These are phyloP conservation scores for Coenonympha arcania DNA, from an alignment of 2,888 invertebrate genomes.

Conservation along the genomic window DNA sequence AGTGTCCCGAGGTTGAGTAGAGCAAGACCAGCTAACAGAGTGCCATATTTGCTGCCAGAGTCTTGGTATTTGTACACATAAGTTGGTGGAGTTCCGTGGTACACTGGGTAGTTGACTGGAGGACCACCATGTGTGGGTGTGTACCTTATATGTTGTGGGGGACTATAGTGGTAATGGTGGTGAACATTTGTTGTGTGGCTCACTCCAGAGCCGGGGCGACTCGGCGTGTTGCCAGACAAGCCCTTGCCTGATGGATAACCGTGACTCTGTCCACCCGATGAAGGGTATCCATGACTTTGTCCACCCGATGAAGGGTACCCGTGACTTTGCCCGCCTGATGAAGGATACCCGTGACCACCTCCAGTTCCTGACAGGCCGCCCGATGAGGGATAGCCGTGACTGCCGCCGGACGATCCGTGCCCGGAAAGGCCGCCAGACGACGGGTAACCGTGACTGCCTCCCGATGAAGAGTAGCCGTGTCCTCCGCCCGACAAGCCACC, in stretches of 20 bases:
- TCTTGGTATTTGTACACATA: conserved; percentile 62
- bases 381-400: conserved; percentile 27
- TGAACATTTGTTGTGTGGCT: conserved; percentile 43
- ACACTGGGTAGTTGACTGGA: conserved; percentile 52
- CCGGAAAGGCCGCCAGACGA: conserved; percentile 26
- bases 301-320: conserved; percentile 33
- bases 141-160: conserved; percentile 57
- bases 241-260: conserved; percentile 33
- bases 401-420: conserved; percentile 44
- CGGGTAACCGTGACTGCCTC: conserved; percentile 31
- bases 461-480: conserved; percentile 36
- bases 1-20: conserved; percentile 60
- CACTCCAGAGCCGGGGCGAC: conserved; percentile 22
- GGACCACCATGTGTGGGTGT: conserved; percentile 45
- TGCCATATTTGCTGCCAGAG: conserved; percentile 64
- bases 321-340: conserved; percentile 28
- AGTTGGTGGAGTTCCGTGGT: conserved; percentile 53
- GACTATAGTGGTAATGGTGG: conserved; percentile 56
- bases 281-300: conserved; percentile 34
- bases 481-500: conserved; percentile 31
- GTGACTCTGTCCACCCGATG: conserved; percentile 27
- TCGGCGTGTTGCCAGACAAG: conserved; percentile 31
- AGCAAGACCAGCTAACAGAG: conserved; percentile 56
- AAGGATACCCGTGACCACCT: conserved; percentile 34
- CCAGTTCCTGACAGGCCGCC: conserved; percentile 26